phyloP scores from a whole-genome alignment of 2,113 vertebrate species.

The Vulpes lagopus region DNA sequence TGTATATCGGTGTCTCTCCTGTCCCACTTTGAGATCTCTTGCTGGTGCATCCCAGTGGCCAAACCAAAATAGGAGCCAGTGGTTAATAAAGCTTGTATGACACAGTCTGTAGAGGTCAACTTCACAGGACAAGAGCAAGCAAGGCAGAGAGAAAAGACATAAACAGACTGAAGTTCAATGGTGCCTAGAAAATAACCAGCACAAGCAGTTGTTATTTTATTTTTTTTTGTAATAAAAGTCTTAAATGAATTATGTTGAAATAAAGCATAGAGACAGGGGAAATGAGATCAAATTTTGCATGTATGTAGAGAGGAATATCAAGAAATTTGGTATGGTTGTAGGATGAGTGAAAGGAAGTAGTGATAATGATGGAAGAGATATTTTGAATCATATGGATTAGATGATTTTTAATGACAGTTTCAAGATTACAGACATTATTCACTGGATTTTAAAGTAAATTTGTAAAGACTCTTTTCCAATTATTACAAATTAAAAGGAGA shows the following conservation, averaged over 20 bases:
- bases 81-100: background rate
- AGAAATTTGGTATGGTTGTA: background rate
- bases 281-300: background rate
- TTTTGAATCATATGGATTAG: background rate
- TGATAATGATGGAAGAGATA: background rate
- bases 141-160: background rate
- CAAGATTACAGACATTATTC: background rate
- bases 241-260: background rate
- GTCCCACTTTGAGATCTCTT: background rate
- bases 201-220: background rate
- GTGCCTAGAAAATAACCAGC: background rate
- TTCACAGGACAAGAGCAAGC: background rate
- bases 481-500: background rate
- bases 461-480: background rate
- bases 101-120: background rate
- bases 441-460: conserved; percentile 8
- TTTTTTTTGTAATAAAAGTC: background rate
- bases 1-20: background rate
- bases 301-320: background rate
- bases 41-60: background rate
- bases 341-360: background rate
- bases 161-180: background rate
- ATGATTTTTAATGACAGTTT: conserved; percentile 29
- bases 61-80: background rate
- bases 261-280: background rate